Base-by-base conservation (phyloP, 2,797 vertebrate species). In the Schizopygopsis pylzovi region DNA sequence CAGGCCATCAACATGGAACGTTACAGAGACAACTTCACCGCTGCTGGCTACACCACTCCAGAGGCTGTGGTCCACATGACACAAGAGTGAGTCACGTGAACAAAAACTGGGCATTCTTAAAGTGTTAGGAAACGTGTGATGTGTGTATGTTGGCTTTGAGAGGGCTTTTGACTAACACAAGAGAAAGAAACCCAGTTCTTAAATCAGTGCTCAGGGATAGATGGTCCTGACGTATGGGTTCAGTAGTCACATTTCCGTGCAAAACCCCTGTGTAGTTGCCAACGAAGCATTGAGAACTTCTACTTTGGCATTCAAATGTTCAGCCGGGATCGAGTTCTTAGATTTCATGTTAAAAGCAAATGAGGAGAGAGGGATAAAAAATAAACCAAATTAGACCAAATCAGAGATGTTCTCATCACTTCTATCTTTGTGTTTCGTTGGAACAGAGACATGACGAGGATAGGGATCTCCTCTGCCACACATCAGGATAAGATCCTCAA, bases 11-110 rank as follows among this genome's bases (percentile, higher is more conserved):
- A 98, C 92, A 95, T 99, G 97, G 98, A 99, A 90, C 95, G 97
- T 92, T 99, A 99, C 96, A 96, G 97, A 92, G 98, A 99, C 95
- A 98, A 97, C 91, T 98, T 99, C 94, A 97, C 97, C 90, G 97
- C 98, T 83, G 97, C 97, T 15, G 98, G 98, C 91, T 99, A 98
- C 90, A 98, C 96, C 94, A 97, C 96, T 89, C 95, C 98, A 79
- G 97, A 98, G 93, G 96, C 96, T 87, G 96, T 99, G 87, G 97
- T 99, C 93, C 96, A 96, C 92, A 95, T 99, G 96, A 99, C 97
- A 95, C 98, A 98, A 95, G 98, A 99, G 98, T 99, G 96, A 99
- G 98, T 98, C 94, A 89, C 25, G n/a, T 56, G 61, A 79, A 43
- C 67, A 83, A 47, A 71, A 72, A 12, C 73, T 7, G 61, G 63